Base-by-base conservation (phyloP, 2,797 vertebrate species). In the Rhinogobio ventralis region DNA sequence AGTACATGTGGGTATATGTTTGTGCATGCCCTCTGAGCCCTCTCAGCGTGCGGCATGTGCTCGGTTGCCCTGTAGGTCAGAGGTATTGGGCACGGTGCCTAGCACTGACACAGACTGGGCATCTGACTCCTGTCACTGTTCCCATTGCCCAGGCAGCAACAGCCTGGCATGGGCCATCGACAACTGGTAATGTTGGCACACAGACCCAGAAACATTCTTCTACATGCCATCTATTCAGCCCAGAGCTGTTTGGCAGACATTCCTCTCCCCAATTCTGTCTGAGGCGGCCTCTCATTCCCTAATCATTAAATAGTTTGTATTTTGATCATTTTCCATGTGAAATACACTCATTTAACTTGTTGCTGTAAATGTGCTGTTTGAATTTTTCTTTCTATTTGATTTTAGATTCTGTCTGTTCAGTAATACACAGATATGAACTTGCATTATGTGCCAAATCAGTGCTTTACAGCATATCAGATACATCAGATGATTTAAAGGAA, bases 111-210 rank as follows among this genome's bases (percentile, higher is more conserved):
- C 93, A 93, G 93, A 93, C 94, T 87, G 91, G 92, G 90, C 89
- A 90, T 94, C 93, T 95, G 94, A 93, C 90, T 93, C 83, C 90
- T 94, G 94, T 95, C 94, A 94, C 82, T 2, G 85, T 90, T 92
- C 93, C 93, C 91, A 89, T 87, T 89, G 90, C 89, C 92, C 82
- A 74, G 90, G 86, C 90, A 68, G 84, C 77, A 64, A 87, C 90
- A 86, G 82, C 62, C 91, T 95, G 95, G 93, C 94, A 95, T 88
- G 81, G 83, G 88, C 75, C 86, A 88, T 66, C 85, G 53, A 92
- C 94, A 94, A 93, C 91, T 91, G 91, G 90, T 89, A 86, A 91
- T 92, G 89, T 93, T 95, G 94, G 94, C 94, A 95, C 92, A 53
- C 89, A 87, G 55, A 88, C 84, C 85, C 87, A 85, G 82, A 86